Conservation (phyloP, 2,797 vertebrate genomes). For the Xiphophorus birchmanni region DNA sequence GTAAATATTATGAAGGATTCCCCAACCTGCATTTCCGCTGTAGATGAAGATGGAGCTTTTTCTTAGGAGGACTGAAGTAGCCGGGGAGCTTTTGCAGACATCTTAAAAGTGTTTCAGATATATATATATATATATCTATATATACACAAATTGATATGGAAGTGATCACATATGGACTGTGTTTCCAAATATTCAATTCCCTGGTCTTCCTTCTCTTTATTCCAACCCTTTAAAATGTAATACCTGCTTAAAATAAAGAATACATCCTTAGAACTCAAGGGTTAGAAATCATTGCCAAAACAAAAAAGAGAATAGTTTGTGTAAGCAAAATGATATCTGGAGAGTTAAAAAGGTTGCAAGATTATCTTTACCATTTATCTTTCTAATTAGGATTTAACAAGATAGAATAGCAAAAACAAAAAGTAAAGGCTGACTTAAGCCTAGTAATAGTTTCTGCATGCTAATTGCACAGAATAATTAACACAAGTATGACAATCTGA, state of each 20-base stretch:
- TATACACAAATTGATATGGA: conserved; percentile 28
- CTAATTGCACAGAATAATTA: conserved; percentile 1
- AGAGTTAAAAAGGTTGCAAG: background rate
- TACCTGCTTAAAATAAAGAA: background rate
- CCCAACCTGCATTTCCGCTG: conserved; percentile 53
- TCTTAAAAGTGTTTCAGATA: conserved; percentile 14
- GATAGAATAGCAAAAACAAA: background rate
- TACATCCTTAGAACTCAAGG: background rate
- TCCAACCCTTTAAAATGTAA: conserved; percentile 21
- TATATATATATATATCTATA: conserved; percentile 10
- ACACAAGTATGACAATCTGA: background rate
- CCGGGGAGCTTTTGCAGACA: background rate
- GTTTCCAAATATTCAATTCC: conserved; percentile 44
- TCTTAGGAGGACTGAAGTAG: conserved; percentile 6
- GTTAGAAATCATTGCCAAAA: background rate
- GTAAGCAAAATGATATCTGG: background rate
- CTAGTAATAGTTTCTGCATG: background rate
- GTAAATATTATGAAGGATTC: conserved; percentile 63
- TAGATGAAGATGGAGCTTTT: conserved; percentile 11
- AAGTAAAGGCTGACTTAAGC: background rate
- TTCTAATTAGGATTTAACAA: background rate
- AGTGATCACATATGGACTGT: conserved; percentile 31
- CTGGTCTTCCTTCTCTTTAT: background rate
- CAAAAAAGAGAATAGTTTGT: background rate
- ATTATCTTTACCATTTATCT: background rate